Conservation (phyloP, 30 jellyfish, hydroid and myxozoan genomes). For the Nemopilema nomurai region DNA sequence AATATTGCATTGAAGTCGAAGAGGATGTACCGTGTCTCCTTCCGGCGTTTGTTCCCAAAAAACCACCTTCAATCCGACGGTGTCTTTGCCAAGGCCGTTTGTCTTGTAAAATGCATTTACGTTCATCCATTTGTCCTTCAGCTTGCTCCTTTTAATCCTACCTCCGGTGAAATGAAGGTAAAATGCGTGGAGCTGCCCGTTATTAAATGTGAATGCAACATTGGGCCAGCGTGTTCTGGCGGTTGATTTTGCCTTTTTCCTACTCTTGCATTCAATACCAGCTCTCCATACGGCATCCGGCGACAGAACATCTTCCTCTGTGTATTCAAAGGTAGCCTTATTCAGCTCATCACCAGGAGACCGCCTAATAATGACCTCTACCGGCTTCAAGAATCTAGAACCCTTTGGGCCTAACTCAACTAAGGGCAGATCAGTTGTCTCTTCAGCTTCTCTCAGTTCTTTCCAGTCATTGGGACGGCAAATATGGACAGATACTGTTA, state of each 20-base stretch:
- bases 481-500: conserved; percentile 7
- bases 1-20: neutral
- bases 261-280: neutral
- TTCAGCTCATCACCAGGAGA: conserved; percentile 2
- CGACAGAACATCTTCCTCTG: neutral
- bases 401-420: conserved; percentile 44
- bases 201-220: conserved; percentile 1
- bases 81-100: neutral
- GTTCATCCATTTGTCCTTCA: neutral
- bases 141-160: neutral
- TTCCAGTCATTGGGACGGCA: conserved; percentile 41
- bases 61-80: neutral
- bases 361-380: conserved; percentile 10
- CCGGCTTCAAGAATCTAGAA: conserved; percentile 14
- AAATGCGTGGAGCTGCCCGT: conserved; percentile 7
- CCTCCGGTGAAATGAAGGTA: conserved; percentile 35
- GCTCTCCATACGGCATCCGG: neutral
- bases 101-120: neutral
- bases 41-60: conserved; percentile 13
- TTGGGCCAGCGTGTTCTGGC: conserved; percentile 10
- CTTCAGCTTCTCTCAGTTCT: neutral
- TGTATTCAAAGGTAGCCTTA: conserved; percentile 7
- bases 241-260: conserved; percentile 16
- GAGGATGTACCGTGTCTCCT: neutral
- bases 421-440: conserved; percentile 7